These are phyloP conservation scores for Aphidius ervi DNA, from an alignment of 1,140 invertebrate genomes.

Conservation along the genomic window DNA sequence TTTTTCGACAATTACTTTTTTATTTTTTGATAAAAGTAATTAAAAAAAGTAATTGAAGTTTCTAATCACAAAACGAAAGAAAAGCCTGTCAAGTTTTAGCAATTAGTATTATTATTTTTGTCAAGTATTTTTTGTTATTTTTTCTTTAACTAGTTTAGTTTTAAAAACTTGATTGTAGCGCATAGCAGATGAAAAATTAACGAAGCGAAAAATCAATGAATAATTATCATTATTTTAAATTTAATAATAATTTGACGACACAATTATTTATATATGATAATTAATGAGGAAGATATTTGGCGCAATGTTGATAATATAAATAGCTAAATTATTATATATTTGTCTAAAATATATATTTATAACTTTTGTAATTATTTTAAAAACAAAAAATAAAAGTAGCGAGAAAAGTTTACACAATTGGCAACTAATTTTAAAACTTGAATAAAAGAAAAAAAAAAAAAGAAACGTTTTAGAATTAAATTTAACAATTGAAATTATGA, in stretches of 20 bases:
- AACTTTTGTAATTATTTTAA: not conserved
- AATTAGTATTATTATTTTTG: not conserved
- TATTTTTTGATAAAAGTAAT: not conserved
- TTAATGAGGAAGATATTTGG: conserved; percentile 26
- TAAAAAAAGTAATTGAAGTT: not conserved
- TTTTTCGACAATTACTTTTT: not conserved
- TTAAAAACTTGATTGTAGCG: not conserved
- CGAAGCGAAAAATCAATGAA: conserved; percentile 9
- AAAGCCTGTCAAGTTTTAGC: too few species aligned
- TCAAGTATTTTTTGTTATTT: not conserved
- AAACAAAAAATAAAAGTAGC: too few species aligned
- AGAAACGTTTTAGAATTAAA: too few species aligned
- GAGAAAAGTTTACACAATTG: too few species aligned
- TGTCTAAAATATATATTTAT: too few species aligned
- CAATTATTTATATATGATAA: conserved; percentile 4
- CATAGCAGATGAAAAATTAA: conserved; percentile 5
- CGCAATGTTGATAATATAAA: not conserved
- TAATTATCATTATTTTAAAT: conserved; percentile 2
- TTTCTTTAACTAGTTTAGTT: not conserved
- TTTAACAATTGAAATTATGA: too few species aligned
- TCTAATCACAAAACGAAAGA: too few species aligned
- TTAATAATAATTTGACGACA: not conserved
- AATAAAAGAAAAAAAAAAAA: too few species aligned
- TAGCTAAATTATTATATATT: not conserved
- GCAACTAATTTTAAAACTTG: too few species aligned